Evolutionary conservation across 53 echinoderm and acorn worm genomes (phyloP).

Genomic region (Arbacia lixula): DNA sequence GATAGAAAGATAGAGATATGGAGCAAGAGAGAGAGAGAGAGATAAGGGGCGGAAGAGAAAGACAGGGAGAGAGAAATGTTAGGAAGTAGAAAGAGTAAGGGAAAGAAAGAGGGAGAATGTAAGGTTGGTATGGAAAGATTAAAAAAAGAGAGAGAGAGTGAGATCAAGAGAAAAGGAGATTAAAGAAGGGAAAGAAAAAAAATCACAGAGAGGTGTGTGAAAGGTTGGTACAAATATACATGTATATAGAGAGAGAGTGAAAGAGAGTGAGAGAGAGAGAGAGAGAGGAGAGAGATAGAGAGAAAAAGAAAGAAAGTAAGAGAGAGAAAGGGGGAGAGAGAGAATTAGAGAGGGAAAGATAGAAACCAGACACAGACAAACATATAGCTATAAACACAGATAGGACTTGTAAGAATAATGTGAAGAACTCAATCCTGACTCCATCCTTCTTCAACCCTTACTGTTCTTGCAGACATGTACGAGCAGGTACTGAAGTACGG

Average conservation of each 20-base stretch:
- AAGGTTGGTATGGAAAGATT: neutral
- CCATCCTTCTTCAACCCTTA: too few relatives aligned
- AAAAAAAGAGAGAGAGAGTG: neutral
- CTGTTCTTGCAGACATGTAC: conserved; percentile 92
- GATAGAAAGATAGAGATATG: neutral
- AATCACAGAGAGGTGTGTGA: neutral
- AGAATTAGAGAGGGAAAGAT: neutral
- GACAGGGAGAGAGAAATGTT: neutral
- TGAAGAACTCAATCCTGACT: too few relatives aligned
- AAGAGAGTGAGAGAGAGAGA: neutral
- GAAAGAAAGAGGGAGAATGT: neutral
- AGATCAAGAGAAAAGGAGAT: neutral
- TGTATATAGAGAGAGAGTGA: neutral
- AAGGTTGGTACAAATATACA: neutral
- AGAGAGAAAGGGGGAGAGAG: neutral
- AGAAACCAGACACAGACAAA: neutral
- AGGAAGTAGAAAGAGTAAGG: neutral
- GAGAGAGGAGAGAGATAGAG: neutral
- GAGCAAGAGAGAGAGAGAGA: neutral
- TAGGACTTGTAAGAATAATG: too few relatives aligned
- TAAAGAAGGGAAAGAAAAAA: neutral
- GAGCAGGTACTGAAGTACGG: conserved; percentile 99
- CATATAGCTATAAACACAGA: too few relatives aligned
- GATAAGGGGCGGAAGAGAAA: neutral
- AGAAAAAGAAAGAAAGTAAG: neutral